Conservation (phyloP, 2,888 invertebrate species). For the Quadroppia sp. region DNA sequence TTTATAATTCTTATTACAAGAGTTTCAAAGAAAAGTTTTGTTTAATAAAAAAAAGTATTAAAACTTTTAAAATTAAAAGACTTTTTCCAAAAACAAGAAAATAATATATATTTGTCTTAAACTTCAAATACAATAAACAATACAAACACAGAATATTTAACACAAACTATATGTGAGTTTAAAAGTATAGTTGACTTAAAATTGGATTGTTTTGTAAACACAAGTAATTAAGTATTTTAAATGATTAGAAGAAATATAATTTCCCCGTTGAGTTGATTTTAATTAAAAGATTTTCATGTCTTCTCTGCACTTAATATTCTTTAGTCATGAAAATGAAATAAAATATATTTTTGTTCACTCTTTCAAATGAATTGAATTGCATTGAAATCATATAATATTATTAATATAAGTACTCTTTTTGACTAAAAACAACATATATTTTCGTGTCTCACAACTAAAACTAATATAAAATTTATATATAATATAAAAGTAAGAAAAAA, state of each 20-base stretch:
- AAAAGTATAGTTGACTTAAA: not conserved
- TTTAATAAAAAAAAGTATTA: not conserved
- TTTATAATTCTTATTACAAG: too few species aligned
- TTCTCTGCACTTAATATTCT: not conserved
- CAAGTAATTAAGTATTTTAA: slow-evolving; percentile 4
- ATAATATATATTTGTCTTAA: not conserved
- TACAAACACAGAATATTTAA: not conserved
- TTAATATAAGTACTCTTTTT: too few species aligned
- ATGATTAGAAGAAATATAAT: slow-evolving; percentile 16
- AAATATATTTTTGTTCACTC: slow-evolving; percentile 5
- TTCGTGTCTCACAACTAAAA: too few species aligned
- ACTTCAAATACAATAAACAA: not conserved
- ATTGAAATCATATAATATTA: too few species aligned
- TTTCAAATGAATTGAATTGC: too few species aligned
- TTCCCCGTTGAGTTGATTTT: slow-evolving; percentile 4
- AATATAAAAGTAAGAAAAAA: too few species aligned
- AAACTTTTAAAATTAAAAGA: not conserved
- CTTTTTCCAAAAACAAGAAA: not conserved
- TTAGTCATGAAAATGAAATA: not conserved
- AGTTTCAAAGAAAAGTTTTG: not conserved
- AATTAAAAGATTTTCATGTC: not conserved
- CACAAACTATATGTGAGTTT: too few species aligned
- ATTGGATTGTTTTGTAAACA: slow-evolving; percentile 16
- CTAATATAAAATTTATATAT: too few species aligned
- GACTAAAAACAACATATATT: too few species aligned